phyloP scores from a whole-genome alignment of 1,140 invertebrate species.

The Drosophila aff. region DNA sequence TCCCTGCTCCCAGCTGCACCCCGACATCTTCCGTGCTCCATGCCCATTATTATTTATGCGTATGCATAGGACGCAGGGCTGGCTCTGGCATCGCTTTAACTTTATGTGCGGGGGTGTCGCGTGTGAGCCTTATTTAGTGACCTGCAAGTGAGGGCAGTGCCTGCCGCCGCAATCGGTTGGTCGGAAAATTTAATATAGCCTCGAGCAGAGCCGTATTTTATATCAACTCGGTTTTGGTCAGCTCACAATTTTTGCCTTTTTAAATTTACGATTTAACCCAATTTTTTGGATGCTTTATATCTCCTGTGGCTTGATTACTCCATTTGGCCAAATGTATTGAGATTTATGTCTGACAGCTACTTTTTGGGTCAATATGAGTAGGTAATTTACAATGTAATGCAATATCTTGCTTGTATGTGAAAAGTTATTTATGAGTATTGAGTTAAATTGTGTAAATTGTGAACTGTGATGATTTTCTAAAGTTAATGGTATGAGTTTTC shows the following conservation, averaged over 20 bases:
- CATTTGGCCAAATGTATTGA: slow-evolving; percentile 19
- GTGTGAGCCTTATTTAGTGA: slow-evolving; percentile 41
- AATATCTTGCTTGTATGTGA: too few relatives aligned
- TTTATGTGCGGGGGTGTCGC: slow-evolving; percentile 26
- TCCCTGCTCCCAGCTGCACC: slow-evolving; percentile 8
- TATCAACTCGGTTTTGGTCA: slow-evolving; percentile 6
- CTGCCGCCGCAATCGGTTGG: slow-evolving; percentile 17
- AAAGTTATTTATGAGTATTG: background rate
- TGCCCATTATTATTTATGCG: slow-evolving; percentile 76
- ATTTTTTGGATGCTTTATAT: slow-evolving; percentile 1
- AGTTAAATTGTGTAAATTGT: background rate
- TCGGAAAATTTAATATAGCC: slow-evolving; percentile 31
- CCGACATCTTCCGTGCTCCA: slow-evolving; percentile 36
- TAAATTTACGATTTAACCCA: slow-evolving; percentile 25
- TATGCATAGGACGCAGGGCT: slow-evolving; percentile 56
- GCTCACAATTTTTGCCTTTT: slow-evolving; percentile 7
- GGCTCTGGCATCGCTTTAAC: slow-evolving; percentile 13
- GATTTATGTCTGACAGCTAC: background rate
- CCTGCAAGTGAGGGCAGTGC: slow-evolving; percentile 31
- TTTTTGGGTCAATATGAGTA: background rate
- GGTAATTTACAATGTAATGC: background rate
- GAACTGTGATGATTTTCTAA: background rate
- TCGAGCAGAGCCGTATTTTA: slow-evolving; percentile 19
- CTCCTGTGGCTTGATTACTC: background rate
- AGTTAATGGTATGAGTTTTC: background rate